Conservation (phyloP, 2,797 vertebrate genomes). For the Rhynchotus rufescens region DNA sequence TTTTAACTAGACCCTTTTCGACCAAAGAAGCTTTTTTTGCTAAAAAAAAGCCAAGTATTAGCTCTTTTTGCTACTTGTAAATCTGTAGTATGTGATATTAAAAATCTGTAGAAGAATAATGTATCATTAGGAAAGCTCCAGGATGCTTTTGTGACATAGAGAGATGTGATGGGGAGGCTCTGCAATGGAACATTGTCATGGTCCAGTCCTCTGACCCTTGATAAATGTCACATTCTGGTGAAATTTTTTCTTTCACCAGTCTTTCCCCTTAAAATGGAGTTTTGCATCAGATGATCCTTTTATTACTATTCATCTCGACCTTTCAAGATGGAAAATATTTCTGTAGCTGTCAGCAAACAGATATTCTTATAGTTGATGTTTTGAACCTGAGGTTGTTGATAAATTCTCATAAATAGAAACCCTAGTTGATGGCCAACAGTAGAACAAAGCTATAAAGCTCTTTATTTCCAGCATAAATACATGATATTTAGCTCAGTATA, state of each 20-base stretch:
- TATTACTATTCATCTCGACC: conserved; percentile 30
- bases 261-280: conserved; percentile 42
- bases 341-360: conserved; percentile 60
- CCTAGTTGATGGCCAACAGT: conserved; percentile 24
- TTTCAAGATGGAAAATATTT: conserved; percentile 72
- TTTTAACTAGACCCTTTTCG: background rate
- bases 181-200: too few relatives aligned
- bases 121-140: background rate
- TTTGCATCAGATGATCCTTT: conserved; percentile 28
- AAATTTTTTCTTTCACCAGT: conserved; percentile 51
- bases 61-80: background rate
- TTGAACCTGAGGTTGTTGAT: conserved; percentile 50
- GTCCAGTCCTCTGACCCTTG: conserved; percentile 22
- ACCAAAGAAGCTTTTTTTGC: background rate
- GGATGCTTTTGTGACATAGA: background rate
- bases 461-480: background rate
- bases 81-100: background rate
- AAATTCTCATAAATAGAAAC: conserved; percentile 61
- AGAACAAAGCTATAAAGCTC: conserved; percentile 52
- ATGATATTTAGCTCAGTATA: background rate
- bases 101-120: background rate
- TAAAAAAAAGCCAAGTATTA: too few relatives aligned
- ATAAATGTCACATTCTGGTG: conserved; percentile 22
- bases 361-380: conserved; percentile 48
- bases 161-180: background rate